Conservation (phyloP, 2,113 vertebrate species). For the Nicator chloris region DNA sequence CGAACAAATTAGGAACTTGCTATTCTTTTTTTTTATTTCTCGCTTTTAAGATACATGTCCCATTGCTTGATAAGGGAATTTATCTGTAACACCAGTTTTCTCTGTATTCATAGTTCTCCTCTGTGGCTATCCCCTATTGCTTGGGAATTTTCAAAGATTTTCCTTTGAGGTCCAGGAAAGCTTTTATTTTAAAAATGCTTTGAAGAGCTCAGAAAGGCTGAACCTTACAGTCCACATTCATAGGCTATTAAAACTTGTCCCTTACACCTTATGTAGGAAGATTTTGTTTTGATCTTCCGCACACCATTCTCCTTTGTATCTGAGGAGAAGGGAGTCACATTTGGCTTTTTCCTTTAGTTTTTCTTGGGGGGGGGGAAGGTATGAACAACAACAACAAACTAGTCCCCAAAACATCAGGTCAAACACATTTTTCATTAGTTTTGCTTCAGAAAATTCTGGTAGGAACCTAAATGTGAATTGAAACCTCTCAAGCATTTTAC, state of each 20-base stretch:
- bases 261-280: background rate
- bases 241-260: background rate
- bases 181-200: constrained; percentile 27
- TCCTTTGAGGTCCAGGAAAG: constrained; percentile 8
- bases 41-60: background rate
- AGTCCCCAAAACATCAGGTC: background rate
- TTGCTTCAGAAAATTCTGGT: background rate
- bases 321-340: background rate
- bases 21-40: background rate
- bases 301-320: background rate
- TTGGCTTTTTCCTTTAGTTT: background rate
- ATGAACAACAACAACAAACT: background rate
- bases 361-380: background rate
- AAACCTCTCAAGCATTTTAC: background rate
- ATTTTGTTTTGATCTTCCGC: background rate
- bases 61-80: background rate
- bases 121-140: background rate
- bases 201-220: background rate
- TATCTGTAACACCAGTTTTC: background rate
- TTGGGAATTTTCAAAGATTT: constrained; percentile 2
- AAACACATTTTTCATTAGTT: background rate
- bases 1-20: background rate
- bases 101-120: background rate
- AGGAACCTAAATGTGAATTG: background rate
- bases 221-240: background rate